Evolutionary conservation across 2,797 vertebrate genomes (phyloP).

Genomic region (Cuniculus paca): DNA sequence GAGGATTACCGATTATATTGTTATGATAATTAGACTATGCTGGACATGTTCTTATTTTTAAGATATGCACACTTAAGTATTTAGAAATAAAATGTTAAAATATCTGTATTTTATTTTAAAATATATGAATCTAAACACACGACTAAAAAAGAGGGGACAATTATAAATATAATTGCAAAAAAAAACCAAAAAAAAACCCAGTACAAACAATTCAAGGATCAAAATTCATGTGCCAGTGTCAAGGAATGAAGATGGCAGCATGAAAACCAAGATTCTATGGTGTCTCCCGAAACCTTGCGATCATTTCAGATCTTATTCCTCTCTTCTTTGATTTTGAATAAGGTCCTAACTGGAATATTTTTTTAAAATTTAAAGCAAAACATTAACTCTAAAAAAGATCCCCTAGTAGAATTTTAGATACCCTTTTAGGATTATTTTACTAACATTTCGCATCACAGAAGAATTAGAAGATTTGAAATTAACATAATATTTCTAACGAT

Average conservation of each 20-base stretch:
- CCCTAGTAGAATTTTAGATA: not conserved
- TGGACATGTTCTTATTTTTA: not conserved
- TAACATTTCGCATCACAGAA: not conserved
- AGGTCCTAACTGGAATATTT: not conserved
- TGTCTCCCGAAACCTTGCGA: not conserved
- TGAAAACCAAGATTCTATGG: not conserved
- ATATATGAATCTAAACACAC: constrained; percentile 13
- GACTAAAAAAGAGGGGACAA: not conserved
- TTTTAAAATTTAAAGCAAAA: constrained; percentile 3
- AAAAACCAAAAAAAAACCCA: too few species aligned
- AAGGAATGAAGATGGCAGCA: not conserved
- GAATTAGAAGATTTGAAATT: not conserved
- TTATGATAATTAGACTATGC: not conserved
- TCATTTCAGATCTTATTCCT: not conserved
- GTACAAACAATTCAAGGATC: not conserved
- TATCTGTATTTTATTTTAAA: constrained; percentile 8
- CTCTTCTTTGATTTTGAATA: not conserved
- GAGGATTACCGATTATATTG: not conserved
- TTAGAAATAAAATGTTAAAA: constrained; percentile 40
- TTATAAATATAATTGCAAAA: not conserved
- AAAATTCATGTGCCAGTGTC: not conserved
- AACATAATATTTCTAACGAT: not conserved
- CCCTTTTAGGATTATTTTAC: not conserved
- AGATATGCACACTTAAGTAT: not conserved
- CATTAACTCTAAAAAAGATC: not conserved